Conservation (phyloP, 2,888 invertebrate genomes). For the Sepioteuthis lessoniana region DNA sequence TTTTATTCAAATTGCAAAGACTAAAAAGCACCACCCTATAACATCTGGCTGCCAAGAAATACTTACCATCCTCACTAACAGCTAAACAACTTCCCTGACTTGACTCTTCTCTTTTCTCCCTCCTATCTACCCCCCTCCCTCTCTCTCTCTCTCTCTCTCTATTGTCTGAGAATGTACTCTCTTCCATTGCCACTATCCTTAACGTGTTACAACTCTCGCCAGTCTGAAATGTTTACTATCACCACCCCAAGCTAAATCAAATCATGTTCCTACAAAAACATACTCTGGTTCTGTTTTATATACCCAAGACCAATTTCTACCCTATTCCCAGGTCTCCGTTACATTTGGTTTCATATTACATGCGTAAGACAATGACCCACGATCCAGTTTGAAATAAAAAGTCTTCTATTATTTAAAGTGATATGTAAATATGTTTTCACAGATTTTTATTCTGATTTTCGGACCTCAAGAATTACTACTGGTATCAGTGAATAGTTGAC, state of each 20-base stretch:
- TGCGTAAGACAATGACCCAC: not conserved
- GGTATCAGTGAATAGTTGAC: no score
- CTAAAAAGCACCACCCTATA: not conserved
- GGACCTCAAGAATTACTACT: no score
- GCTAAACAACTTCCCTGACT: not conserved
- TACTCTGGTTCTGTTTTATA: not conserved
- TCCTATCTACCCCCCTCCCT: no score
- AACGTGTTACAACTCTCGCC: not conserved
- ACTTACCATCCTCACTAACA: not conserved
- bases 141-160: not conserved
- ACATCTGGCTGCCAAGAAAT: conserved; percentile 9
- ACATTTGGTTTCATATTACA: not conserved
- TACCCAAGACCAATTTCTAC: not conserved
- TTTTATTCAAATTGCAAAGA: not conserved
- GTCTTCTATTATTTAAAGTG: not conserved
- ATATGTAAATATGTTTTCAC: not conserved
- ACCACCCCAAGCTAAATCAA: not conserved
- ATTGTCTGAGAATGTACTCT: not conserved
- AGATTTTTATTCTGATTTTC: no score
- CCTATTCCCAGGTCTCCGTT: not conserved
- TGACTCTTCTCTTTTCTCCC: not conserved
- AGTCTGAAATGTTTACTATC: not conserved
- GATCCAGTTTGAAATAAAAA: not conserved
- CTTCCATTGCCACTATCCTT: not conserved
- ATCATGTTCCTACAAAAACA: not conserved